Base-by-base conservation (phyloP, 2,113 vertebrate genomes). In the human region DNA sequence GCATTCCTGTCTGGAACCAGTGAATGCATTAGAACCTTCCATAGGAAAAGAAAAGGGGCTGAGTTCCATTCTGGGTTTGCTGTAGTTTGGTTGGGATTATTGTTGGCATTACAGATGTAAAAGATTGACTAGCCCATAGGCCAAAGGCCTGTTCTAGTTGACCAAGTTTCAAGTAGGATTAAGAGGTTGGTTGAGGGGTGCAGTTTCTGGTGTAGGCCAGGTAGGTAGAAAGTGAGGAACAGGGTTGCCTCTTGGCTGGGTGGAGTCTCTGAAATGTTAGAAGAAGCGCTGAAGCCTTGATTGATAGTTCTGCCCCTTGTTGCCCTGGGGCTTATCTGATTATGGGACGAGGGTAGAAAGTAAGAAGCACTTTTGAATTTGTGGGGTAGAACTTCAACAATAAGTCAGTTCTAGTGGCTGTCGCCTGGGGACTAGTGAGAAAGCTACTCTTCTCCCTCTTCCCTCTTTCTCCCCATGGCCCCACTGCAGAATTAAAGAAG, bases 291-390 rank as follows among this genome's bases (percentile, higher is more conserved):
- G 64, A 92, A 83, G 25, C 61, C 32, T 82, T 88, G 73, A 83
- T 72, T 85, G 78, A 78, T 16, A 90, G 80, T 81, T 55, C 70
- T 84, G 14, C 16, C 18, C 40, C 64, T 52, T 73, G 23, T 68
- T 94, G 75, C 80, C 80, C 59, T 76, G 84, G 52, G 90, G 35
- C 43, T 85, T 89, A 22, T 91, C 83, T 61, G 90, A 59, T 72
- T 75, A 83, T 45, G 78, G 82, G 48, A 79, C 17, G 61, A 52
- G 88, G 52, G 72, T 66, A 18, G 45, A 93, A 22, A 25, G 18
- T 79, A 86, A 90, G 50, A 94, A 95, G 68, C 73, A 88, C 93
- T 96, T 95, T 90, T 78, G 80, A 92, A 86, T 94, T 82, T 88
- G 17, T 27, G 38, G 66, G 9, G 27, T 73, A 17, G 76, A 87